Evolutionary conservation across 1,140 invertebrate genomes (phyloP).

Genomic region (Marisa cornuarietis): DNA sequence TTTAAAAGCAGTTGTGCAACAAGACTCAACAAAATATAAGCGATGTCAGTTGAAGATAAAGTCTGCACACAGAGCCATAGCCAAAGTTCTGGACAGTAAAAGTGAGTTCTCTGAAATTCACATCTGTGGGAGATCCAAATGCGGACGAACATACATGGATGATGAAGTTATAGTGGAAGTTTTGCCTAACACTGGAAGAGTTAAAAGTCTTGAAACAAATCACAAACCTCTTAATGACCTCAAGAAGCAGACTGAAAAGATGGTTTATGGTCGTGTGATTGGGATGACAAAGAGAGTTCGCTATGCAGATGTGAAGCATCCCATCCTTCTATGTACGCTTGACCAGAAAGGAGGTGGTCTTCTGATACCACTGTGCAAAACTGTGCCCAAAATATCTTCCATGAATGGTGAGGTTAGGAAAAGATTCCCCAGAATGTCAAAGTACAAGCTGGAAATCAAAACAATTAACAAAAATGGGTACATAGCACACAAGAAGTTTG

Average conservation of each 20-base stretch:
- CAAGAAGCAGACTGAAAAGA: neutral
- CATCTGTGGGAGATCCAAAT: slow-evolving; percentile 51
- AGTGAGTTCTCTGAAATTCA: slow-evolving; percentile 37
- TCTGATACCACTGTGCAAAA: slow-evolving; percentile 54
- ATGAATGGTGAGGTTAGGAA: slow-evolving; percentile 28
- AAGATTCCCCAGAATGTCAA: slow-evolving; percentile 6
- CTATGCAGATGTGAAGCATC: slow-evolving; percentile 32
- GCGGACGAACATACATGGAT: slow-evolving; percentile 49
- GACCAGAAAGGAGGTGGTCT: slow-evolving; percentile 41
- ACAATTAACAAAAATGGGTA: slow-evolving; percentile 22
- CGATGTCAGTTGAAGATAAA: slow-evolving; percentile 42
- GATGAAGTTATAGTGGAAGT: slow-evolving; percentile 59
- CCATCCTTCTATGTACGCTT: slow-evolving; percentile 49
- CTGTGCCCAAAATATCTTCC: slow-evolving; percentile 52
- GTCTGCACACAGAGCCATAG: slow-evolving; percentile 36
- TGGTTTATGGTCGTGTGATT: slow-evolving; percentile 44
- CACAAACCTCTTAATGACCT: neutral
- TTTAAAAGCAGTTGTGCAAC: neutral
- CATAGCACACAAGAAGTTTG: slow-evolving; percentile 26
- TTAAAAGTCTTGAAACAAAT: neutral
- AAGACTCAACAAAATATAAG: slow-evolving; percentile 37
- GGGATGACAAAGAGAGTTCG: slow-evolving; percentile 44
- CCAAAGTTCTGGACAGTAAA: slow-evolving; percentile 30
- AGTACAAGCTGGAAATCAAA: slow-evolving; percentile 28
- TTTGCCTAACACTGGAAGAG: slow-evolving; percentile 24